These are phyloP conservation scores for Micrasema longulum DNA, from an alignment of 1,140 invertebrate genomes.

Conservation along the genomic window DNA sequence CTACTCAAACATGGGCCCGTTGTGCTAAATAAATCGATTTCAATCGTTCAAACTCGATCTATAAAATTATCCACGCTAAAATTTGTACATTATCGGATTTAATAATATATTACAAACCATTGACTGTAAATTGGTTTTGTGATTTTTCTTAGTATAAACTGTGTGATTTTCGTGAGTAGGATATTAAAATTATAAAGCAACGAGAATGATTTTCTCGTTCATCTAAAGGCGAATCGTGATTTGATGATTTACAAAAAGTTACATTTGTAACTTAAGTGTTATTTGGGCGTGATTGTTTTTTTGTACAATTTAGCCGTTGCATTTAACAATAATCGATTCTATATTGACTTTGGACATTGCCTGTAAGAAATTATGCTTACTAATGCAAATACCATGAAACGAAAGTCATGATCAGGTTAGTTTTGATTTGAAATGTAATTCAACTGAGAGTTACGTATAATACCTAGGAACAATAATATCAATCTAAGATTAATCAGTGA, in stretches of 20 bases:
- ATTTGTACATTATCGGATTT: slow-evolving; percentile 5
- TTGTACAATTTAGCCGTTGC: too few species aligned
- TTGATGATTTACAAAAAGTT: slow-evolving; percentile 27
- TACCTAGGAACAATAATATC: too few species aligned
- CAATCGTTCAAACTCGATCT: slow-evolving; percentile 23
- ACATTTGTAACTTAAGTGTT: slow-evolving; percentile 21
- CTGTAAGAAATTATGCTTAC: too few species aligned
- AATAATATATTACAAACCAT: background rate
- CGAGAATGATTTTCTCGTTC: slow-evolving; percentile 12
- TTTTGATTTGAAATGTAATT: too few species aligned
- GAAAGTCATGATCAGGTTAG: too few species aligned
- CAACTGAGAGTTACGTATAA: too few species aligned
- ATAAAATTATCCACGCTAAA: slow-evolving; percentile 27
- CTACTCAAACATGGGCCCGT: background rate
- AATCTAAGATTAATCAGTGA: too few species aligned
- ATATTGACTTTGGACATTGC: too few species aligned
- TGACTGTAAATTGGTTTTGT: slow-evolving; percentile 1
- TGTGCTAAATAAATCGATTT: slow-evolving; percentile 12
- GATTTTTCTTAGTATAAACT: slow-evolving; percentile 23
- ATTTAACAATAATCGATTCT: too few species aligned
- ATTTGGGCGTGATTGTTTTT: slow-evolving; percentile 30
- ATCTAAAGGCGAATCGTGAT: slow-evolving; percentile 27
- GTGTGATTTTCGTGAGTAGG: slow-evolving; percentile 28
- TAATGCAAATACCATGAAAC: too few species aligned
- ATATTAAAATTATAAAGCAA: slow-evolving; percentile 31